Percentiles rank a stretch among this genome's conserved stretches.
Evolutionary conservation across 2,888 invertebrate genomes (phyloP).

Genomic region (Oscheius sp.): DNA sequence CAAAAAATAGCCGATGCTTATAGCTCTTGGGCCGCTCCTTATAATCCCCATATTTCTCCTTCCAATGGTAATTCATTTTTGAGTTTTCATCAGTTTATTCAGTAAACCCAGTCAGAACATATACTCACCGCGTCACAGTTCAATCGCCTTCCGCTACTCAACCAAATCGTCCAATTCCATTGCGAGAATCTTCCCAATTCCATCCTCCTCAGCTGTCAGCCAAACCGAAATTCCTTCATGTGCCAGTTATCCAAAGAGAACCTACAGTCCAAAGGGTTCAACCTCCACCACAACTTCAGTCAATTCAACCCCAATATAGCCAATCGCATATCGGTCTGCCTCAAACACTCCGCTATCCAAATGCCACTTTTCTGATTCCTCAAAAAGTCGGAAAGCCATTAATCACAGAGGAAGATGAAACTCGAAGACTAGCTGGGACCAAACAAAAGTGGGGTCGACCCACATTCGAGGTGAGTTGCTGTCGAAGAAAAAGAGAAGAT

Average conservation of each 20-base stretch:
- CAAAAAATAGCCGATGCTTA: conserved; percentile 21
- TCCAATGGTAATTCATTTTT: background rate
- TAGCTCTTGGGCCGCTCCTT: conserved; percentile 14
- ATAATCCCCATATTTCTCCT: background rate
- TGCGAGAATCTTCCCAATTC: conserved; percentile 4
- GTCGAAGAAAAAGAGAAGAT: background rate
- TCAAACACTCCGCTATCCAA: background rate
- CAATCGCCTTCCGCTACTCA: background rate
- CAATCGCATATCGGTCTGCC: background rate
- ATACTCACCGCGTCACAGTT: conserved; percentile 15
- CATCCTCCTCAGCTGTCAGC: background rate
- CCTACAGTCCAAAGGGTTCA: background rate
- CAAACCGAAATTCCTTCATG: background rate
- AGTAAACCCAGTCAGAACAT: too few relatives aligned
- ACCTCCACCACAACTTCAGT: background rate
- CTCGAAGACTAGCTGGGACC: conserved; percentile 20
- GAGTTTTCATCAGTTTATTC: too few relatives aligned
- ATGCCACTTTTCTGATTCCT: background rate
- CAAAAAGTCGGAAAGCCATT: conserved; percentile 15
- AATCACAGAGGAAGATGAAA: conserved; percentile 32
- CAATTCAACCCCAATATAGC: background rate
- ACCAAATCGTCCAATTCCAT: background rate
- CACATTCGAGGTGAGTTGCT: background rate
- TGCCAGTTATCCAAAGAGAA: background rate
- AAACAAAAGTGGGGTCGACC: conserved; percentile 9